phyloP scores from a whole-genome alignment of 2,113 vertebrate species.

The Strigops habroptila region DNA sequence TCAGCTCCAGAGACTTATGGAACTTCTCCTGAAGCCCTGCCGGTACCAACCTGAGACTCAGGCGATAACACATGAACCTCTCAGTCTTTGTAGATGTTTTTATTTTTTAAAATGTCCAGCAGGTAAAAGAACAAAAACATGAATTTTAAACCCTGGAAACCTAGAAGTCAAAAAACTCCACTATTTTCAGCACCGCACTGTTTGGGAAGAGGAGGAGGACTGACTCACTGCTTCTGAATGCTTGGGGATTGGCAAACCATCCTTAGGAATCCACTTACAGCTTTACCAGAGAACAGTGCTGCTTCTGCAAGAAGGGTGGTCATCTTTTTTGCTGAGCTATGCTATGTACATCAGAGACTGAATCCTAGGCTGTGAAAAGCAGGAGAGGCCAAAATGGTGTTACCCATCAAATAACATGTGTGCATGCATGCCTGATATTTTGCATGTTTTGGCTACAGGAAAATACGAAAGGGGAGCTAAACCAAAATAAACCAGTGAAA shows the following conservation, averaged over 20 bases:
- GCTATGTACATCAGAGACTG: fast-evolving
- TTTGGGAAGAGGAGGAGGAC: neutral
- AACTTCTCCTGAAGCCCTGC: neutral
- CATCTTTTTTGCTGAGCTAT: neutral
- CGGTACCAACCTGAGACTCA: neutral
- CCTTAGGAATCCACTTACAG: neutral
- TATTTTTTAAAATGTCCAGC: neutral
- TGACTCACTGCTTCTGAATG: slow-evolving; percentile 21
- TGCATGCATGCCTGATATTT: neutral
- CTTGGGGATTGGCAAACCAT: neutral
- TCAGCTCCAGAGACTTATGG: neutral
- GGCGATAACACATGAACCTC: neutral
- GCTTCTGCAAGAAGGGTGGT: neutral
- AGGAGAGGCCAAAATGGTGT: neutral
- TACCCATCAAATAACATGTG: neutral
- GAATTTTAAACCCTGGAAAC: neutral
- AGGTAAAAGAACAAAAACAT: neutral
- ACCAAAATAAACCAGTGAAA: neutral
- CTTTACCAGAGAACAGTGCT: neutral
- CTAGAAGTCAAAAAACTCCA: neutral
- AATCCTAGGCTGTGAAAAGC: neutral
- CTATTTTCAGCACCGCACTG: neutral
- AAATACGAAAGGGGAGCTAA: neutral
- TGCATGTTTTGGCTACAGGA: neutral
- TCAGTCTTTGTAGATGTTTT: neutral